Evolutionary conservation across 1,140 invertebrate genomes (phyloP).

Genomic region (Medauroidea extradentata): DNA sequence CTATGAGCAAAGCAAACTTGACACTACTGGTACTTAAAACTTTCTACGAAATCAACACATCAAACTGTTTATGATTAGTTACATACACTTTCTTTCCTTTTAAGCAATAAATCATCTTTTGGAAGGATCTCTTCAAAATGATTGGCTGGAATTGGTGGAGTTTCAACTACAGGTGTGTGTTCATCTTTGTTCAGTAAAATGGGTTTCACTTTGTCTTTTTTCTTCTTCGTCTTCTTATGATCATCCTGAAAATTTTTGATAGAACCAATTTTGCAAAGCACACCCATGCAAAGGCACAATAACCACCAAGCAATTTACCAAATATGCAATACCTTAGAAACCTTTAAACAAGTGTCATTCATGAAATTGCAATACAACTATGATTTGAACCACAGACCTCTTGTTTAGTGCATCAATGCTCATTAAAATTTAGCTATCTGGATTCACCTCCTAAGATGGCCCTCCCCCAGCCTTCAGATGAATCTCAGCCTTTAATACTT

Average conservation of each 20-base stretch:
- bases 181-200: slow-evolving; percentile 64
- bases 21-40: too few species aligned
- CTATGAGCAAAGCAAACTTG: too few species aligned
- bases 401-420: too few species aligned
- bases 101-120: slow-evolving; percentile 74
- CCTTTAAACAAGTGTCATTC: background rate
- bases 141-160: slow-evolving; percentile 47
- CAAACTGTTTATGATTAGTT: background rate
- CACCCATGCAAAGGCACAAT: too few species aligned
- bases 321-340: background rate
- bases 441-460: too few species aligned
- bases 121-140: slow-evolving; percentile 73
- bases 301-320: too few species aligned
- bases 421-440: too few species aligned
- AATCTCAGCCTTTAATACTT: too few species aligned
- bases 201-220: slow-evolving; percentile 51
- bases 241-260: slow-evolving; percentile 14
- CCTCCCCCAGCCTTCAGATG: too few species aligned
- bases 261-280: too few species aligned
- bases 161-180: slow-evolving; percentile 41
- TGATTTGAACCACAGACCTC: too few species aligned
- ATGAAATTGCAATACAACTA: too few species aligned
- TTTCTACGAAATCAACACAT: background rate
- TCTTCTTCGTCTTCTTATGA: slow-evolving; percentile 46
- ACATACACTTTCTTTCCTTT: slow-evolving; percentile 44